Evolutionary conservation across 2,888 invertebrate species (phyloP).

Genomic region (Resseliella maxima): DNA sequence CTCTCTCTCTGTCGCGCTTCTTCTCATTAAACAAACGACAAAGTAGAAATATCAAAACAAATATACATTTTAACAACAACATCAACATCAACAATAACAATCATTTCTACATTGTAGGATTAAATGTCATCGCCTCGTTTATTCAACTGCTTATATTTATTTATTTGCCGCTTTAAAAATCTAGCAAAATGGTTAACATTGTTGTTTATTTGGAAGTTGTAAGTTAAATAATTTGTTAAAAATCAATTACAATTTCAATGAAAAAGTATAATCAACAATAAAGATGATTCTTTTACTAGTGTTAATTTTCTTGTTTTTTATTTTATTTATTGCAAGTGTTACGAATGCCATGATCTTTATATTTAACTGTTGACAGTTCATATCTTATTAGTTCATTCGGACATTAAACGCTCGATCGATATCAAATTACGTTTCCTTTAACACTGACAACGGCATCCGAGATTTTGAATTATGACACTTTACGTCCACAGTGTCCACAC

Average conservation of each 20-base stretch:
- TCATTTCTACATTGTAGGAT: neutral
- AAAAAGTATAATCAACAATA: too few species aligned
- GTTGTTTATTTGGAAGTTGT: too few species aligned
- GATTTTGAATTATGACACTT: conserved; percentile 33
- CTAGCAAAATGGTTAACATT: neutral
- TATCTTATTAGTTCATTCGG: neutral
- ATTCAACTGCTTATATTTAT: neutral
- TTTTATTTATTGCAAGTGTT: too few species aligned
- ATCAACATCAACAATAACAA: neutral
- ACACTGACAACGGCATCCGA: neutral
- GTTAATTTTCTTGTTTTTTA: too few species aligned
- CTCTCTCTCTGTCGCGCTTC: too few species aligned
- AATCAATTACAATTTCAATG: too few species aligned
- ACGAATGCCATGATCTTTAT: too few species aligned
- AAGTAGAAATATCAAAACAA: neutral
- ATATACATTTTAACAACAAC: neutral
- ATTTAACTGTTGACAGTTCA: too few species aligned
- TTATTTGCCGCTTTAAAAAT: neutral
- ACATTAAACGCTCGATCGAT: neutral
- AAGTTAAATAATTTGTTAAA: too few species aligned
- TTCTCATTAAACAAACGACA: conserved; percentile 32
- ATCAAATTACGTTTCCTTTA: conserved; percentile 23
- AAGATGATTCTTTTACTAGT: too few species aligned
- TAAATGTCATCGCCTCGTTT: neutral
- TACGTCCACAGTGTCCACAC: neutral